phyloP scores from a whole-genome alignment of 1,140 invertebrate genomes.

The Drosophila parvula region DNA sequence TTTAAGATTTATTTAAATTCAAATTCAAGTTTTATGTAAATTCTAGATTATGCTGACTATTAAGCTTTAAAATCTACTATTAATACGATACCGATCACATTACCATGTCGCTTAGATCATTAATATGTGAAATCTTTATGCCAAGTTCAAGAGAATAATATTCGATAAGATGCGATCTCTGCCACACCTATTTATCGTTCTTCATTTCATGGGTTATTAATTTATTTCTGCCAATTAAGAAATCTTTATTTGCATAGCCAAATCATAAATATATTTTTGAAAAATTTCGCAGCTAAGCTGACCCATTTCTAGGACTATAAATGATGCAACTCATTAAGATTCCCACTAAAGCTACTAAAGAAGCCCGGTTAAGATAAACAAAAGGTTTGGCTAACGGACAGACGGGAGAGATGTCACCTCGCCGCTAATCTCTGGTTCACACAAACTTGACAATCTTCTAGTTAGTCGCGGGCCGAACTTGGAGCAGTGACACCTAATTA shows the following conservation, averaged over 20 bases:
- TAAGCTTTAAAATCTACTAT: neutral
- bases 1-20: neutral
- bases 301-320: constrained; percentile 36
- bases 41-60: neutral
- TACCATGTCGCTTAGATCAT: neutral
- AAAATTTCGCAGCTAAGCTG: constrained; percentile 15
- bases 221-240: neutral
- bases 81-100: neutral
- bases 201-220: neutral
- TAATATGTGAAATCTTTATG: neutral
- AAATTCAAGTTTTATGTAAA: no score
- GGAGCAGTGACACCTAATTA: constrained; percentile 57
- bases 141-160: no score
- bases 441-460: constrained; percentile 49
- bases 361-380: constrained; percentile 50
- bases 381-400: constrained; percentile 59
- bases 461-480: constrained; percentile 15
- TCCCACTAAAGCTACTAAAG: constrained; percentile 6
- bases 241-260: neutral
- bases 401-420: constrained; percentile 45
- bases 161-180: neutral
- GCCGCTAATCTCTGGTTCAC: constrained; percentile 65
- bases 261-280: constrained; percentile 13
- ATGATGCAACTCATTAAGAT: constrained; percentile 67
- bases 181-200: neutral